Conservation (phyloP, 2,113 vertebrate species). For the Labrus mixtus region DNA sequence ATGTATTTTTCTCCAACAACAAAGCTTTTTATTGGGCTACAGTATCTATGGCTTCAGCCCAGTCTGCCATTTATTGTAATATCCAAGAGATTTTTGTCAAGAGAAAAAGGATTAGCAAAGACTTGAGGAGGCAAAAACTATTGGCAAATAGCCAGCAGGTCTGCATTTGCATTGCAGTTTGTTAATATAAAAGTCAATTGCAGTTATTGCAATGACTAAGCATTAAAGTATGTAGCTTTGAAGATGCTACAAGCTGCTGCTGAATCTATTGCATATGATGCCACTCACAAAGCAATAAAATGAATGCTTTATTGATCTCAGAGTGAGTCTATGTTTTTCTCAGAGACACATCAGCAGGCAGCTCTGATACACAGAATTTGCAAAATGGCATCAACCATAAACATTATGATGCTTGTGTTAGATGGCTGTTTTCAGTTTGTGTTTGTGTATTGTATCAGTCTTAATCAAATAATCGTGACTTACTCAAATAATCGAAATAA, state of each 20-base stretch:
- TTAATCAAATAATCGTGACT: not conserved
- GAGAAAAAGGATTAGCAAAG: not conserved
- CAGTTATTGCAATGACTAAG: too few relatives aligned
- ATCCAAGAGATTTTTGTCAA: slow-evolving; percentile 2
- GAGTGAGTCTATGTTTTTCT: too few relatives aligned
- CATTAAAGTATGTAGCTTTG: too few relatives aligned
- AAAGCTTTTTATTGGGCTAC: slow-evolving; percentile 9
- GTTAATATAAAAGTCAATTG: too few relatives aligned
- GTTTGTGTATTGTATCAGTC: not conserved
- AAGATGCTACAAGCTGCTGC: too few relatives aligned
- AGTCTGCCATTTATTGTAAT: slow-evolving; percentile 11
- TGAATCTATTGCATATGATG: too few relatives aligned
- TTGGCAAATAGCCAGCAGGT: too few relatives aligned
- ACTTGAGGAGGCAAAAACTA: not conserved
- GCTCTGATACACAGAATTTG: not conserved
- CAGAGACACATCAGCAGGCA: too few relatives aligned
- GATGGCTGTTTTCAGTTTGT: not conserved
- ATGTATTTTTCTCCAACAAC: slow-evolving; percentile 42
- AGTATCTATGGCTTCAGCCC: slow-evolving; percentile 18
- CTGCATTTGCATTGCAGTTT: too few relatives aligned
- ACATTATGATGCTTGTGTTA: not conserved
- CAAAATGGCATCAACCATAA: not conserved
- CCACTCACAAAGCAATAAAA: too few relatives aligned
- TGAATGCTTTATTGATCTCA: too few relatives aligned
- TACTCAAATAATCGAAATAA: not conserved